Evolutionary conservation across 1,140 invertebrate species (phyloP), one percentile per base, ranked within the genome.

Genomic region (Bombus pascuorum): DNA sequence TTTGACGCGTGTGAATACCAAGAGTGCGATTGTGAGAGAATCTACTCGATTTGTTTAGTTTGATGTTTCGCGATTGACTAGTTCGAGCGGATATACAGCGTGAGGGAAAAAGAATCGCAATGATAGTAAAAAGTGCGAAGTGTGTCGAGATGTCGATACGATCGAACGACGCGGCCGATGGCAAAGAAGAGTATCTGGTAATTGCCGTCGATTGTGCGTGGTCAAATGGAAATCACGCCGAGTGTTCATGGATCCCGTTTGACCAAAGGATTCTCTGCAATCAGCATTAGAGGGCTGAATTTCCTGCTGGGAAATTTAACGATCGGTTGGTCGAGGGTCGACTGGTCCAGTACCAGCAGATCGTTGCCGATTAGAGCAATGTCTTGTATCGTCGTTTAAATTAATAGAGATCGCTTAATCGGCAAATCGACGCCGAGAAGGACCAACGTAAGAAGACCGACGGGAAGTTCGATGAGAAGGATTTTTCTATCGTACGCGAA

Each of bases 231-330:
- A 28, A 82, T 59, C 83, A 74, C 37, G 83, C 15, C 44, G 74
- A 53, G 22, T 71, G 87, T 71, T 32, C 44, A 65, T 8, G 70
- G 72, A 78, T 83, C 66, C 80, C n/a, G 39, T 83, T 77, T 5
- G 59, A 39, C 15, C 76, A 13, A 66, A 75, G 57, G 32, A 76
- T 76, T 47, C 72, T 15, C 72, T 18, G 53, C 39, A 28, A 66
- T 68, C 42, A 42, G 44, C 57, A 77, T 32, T 70, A 71, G 73
- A 39, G 57, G 25, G n/a, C 10, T n/a, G 37, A 81, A 88, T 75
- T 88, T 86, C 74, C 79, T 65, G 68, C 6, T 47, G 34, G 76
- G 59, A 85, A 68, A 77, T 87, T 86, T 65, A 42, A 81, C 68
- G 83, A 82, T 86, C 65, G 77, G 47, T 34, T 44, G 74, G 32